Evolutionary conservation across 2,888 invertebrate species (phyloP).

Genomic region (Baccha elongata): DNA sequence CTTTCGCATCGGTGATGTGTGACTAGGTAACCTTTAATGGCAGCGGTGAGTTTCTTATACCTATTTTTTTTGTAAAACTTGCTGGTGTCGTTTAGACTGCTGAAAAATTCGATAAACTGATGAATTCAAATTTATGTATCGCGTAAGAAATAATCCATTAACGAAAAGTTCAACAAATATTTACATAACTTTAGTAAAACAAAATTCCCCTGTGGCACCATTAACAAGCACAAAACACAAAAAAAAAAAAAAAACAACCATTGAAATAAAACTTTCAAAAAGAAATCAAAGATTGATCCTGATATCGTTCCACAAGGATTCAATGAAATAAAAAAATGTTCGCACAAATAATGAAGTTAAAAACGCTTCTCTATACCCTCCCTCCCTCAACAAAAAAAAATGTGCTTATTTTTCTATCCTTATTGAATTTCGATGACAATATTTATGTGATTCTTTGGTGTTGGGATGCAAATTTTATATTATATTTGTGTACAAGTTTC

Average conservation of each 20-base stretch:
- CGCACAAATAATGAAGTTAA: slow-evolving; percentile 62
- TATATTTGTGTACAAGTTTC: background rate
- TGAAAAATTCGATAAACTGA: no score
- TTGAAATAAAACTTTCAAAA: slow-evolving; percentile 28
- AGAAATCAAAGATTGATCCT: slow-evolving; percentile 61
- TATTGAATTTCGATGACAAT: slow-evolving; percentile 61
- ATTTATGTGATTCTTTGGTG: slow-evolving; percentile 57
- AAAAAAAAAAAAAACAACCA: background rate
- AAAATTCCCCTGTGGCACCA: slow-evolving; percentile 29
- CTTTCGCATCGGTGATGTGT: no score
- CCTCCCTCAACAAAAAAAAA: slow-evolving; percentile 2
- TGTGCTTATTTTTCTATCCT: background rate
- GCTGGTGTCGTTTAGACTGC: no score
- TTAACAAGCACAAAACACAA: slow-evolving; percentile 12
- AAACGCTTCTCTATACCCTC: no score
- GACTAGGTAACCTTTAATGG: no score
- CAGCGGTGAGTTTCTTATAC: no score
- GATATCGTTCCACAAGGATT: slow-evolving; percentile 47
- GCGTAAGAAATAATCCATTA: background rate
- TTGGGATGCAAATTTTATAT: slow-evolving; percentile 55
- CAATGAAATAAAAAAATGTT: background rate
- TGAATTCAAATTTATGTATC: no score
- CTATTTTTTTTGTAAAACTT: no score
- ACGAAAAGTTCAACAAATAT: slow-evolving; percentile 21
- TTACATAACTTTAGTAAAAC: slow-evolving; percentile 12